These are phyloP conservation scores for Drosophila mimetica DNA, from an alignment of 2,888 invertebrate species.

Conservation along the genomic window DNA sequence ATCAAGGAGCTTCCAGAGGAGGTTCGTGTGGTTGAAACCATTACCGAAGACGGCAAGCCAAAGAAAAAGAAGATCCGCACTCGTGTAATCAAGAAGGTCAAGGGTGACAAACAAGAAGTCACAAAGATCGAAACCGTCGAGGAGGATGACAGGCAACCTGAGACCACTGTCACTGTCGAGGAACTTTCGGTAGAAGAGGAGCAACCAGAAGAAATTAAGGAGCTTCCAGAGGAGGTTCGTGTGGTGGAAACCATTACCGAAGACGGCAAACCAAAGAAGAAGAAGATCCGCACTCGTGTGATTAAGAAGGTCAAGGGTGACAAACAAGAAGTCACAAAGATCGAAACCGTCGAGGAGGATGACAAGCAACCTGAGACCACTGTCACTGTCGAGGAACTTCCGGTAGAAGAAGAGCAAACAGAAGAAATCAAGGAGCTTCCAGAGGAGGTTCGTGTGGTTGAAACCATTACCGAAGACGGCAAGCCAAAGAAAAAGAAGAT, in stretches of 20 bases:
- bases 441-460: constrained; percentile 3
- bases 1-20: background rate
- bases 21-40: background rate
- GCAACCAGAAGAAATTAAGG: background rate
- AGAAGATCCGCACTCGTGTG: constrained; percentile 44
- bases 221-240: constrained; percentile 3
- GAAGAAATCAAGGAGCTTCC: constrained; percentile 2
- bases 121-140: constrained; percentile 29
- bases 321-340: constrained; percentile 5
- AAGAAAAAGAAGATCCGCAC: constrained; percentile 40
- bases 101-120: constrained; percentile 44
- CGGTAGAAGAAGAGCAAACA: background rate
- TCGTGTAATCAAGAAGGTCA: constrained; percentile 43
- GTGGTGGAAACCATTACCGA: background rate
- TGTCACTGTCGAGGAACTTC: background rate
- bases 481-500: constrained; percentile 21
- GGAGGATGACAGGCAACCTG: constrained; percentile 1
- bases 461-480: constrained; percentile 3
- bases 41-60: constrained; percentile 7
- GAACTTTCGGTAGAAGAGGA: background rate
- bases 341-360: constrained; percentile 4
- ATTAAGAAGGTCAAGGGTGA: constrained; percentile 62
- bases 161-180: background rate
- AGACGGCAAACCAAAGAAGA: constrained; percentile 7
- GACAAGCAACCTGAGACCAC: constrained; percentile 6